phyloP scores from a whole-genome alignment of 2,797 vertebrate species.

The Spondyliosoma cantharus region DNA sequence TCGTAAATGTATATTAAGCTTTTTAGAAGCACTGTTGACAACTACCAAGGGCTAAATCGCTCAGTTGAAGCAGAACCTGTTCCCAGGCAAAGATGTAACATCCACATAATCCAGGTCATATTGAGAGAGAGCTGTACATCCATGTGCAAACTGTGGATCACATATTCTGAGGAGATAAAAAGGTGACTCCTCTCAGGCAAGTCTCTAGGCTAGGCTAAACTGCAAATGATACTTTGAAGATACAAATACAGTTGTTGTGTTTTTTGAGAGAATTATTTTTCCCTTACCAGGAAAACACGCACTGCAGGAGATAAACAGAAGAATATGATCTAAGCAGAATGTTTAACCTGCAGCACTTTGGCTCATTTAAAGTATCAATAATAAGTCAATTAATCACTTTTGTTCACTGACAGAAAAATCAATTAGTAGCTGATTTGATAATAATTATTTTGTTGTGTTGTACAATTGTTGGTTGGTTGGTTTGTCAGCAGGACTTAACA shows the following conservation, averaged over 20 bases:
- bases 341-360: neutral
- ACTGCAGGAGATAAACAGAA: neutral
- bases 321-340: neutral
- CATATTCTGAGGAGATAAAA: conserved; percentile 32
- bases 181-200: conserved; percentile 35
- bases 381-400: neutral
- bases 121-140: conserved; percentile 41
- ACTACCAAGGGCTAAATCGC: conserved; percentile 77
- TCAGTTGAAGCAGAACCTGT: conserved; percentile 76
- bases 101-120: conserved; percentile 72
- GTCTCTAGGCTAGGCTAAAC: conserved; percentile 17
- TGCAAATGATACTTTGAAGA: conserved; percentile 39
- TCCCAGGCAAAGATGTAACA: conserved; percentile 64
- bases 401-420: neutral
- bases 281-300: neutral
- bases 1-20: conserved; percentile 80
- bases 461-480: no score
- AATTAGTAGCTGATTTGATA: neutral
- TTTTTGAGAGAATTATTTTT: neutral
- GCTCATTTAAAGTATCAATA: neutral
- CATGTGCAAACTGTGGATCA: conserved; percentile 27
- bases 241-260: conserved; percentile 36
- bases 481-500: no score
- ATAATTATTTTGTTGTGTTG: neutral
- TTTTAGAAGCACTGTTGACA: conserved; percentile 78